Evolutionary conservation across 2,113 vertebrate species (phyloP).

Genomic region (Microcebus tavaratra): DNA sequence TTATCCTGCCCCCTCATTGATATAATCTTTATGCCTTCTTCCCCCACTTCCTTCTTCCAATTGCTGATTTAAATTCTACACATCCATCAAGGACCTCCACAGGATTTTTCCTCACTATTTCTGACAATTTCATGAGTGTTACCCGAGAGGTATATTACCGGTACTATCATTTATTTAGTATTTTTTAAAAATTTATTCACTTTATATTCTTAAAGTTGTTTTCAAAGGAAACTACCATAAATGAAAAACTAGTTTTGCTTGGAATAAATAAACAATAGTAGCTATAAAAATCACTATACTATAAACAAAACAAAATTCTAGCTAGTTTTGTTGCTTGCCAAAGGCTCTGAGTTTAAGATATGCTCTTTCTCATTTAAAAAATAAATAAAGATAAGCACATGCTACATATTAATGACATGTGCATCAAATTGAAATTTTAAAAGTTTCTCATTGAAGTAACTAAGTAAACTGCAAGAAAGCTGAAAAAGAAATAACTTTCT

Average conservation of each 20-base stretch:
- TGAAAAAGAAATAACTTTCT: background rate
- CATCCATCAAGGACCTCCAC: background rate
- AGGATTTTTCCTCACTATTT: background rate
- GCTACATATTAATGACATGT: background rate
- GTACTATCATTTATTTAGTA: background rate
- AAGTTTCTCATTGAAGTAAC: background rate
- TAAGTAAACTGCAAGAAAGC: background rate
- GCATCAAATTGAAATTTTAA: background rate
- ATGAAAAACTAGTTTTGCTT: background rate
- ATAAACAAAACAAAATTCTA: conserved; percentile 31
- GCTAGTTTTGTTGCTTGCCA: background rate
- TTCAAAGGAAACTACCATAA: background rate
- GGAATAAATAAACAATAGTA: background rate
- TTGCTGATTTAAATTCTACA: background rate
- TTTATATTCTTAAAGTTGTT: conserved; percentile 27
- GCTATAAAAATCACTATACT: background rate
- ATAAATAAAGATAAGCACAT: background rate
- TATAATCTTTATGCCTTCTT: background rate
- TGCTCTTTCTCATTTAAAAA: background rate
- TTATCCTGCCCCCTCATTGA: background rate
- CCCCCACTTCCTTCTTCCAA: background rate
- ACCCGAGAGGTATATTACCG: background rate
- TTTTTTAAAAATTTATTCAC: background rate
- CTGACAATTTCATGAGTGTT: background rate
- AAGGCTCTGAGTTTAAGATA: background rate